phyloP scores from a whole-genome alignment of 2,797 vertebrate genomes.

The Chelon auratus region DNA sequence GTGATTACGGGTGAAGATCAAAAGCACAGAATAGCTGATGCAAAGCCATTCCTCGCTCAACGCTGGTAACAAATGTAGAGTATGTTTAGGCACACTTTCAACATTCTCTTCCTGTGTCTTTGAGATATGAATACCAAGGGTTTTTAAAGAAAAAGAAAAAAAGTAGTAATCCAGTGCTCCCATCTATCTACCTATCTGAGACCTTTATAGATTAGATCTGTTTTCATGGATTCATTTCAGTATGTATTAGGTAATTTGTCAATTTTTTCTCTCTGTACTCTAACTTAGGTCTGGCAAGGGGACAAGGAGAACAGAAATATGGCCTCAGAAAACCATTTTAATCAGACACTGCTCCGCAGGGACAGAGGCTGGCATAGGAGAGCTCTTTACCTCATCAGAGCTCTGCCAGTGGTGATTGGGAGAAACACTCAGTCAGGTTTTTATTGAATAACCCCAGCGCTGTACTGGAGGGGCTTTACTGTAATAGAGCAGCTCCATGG shows the following conservation, averaged over 20 bases:
- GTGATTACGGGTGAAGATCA: conserved; percentile 75
- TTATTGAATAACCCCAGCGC: conserved; percentile 82
- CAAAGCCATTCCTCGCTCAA: conserved; percentile 39
- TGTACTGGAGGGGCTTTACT: conserved; percentile 76
- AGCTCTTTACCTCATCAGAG: conserved; percentile 83
- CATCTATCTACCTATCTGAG: conserved; percentile 46
- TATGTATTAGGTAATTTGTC: conserved; percentile 74
- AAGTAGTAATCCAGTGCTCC: conserved; percentile 23
- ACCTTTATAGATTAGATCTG: conserved; percentile 64
- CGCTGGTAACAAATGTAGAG: conserved; percentile 35
- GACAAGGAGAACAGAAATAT: conserved; percentile 73
- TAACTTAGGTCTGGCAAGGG: conserved; percentile 63
- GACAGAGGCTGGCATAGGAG: conserved; percentile 75
- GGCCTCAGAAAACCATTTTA: conserved; percentile 81
- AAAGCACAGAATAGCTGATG: conserved; percentile 49
- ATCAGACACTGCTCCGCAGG: conserved; percentile 74
- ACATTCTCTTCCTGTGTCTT: conserved; percentile 27
- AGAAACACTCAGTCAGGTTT: conserved; percentile 82
- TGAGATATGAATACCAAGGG: conserved; percentile 35
- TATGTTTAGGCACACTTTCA: conserved; percentile 24
- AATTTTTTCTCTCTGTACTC: conserved; percentile 62
- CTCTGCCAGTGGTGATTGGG: conserved; percentile 81
- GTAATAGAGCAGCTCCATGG: conserved; percentile 74
- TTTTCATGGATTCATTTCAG: conserved; percentile 69
- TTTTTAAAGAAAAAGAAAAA: conserved; percentile 19